Evolutionary conservation across 2,888 invertebrate species (phyloP), one percentile per base, ranked within the genome.

Genomic region (Choristoneura rosaceana): DNA sequence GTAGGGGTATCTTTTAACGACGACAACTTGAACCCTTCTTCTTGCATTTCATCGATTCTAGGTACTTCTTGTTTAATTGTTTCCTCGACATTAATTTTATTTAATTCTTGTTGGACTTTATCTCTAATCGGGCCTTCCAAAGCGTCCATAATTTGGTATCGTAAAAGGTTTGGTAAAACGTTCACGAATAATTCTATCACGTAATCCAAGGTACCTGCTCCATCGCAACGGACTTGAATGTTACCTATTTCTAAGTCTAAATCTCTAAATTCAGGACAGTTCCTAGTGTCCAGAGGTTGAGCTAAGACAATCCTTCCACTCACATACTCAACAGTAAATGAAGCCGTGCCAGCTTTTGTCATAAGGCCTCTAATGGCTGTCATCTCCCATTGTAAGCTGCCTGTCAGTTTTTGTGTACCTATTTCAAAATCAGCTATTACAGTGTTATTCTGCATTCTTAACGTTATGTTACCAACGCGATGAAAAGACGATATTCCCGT

Each of bases 111-210:
- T 83, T 97, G 97, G 3, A 98, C 92, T 74, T 96, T 95, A 78
- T 96, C 95, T 83, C 95, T 97, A 3, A 98, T 88, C 0, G 98
- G 97, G 52, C 96, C 96, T 89, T 98, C 98, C 52, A 98, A 85
- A 0, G 97, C 97, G 82, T 97, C 97, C 96, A 98, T 97, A 74
- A 98, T 97, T 90, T 98, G 98, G 84, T 97, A 97, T 69, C 98
- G 95, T 74, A 98, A 90, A 61, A 98, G 90, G 94, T 98, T 98
- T 0, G 98, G 98, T 66, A 98, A 82, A 63, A 98, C 94, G 85
- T 98, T 98, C 0, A 98, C 95, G 4, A 94, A 95, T 73, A 97
- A 96, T 89, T 98, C 98, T 74, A 98, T 92, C 0, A 96, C 84
- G 82, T 98, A 98, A 88, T 98, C 98, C 15, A 97, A 77, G 0